Conservation (phyloP, 2,888 invertebrate species). For the Myopa tessellatipennis region DNA sequence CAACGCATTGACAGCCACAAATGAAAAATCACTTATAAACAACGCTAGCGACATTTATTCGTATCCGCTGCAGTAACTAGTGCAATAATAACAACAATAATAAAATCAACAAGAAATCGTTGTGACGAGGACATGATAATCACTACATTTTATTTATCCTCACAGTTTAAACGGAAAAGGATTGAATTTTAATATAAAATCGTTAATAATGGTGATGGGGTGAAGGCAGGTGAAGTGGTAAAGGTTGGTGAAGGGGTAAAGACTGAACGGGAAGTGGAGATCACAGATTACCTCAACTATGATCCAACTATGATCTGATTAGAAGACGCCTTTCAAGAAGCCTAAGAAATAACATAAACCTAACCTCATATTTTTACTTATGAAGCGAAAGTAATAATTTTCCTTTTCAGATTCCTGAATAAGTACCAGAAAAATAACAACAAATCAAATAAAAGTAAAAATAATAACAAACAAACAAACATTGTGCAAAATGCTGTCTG, state of each 20-base stretch:
- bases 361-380: too few species aligned
- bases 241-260: not conserved
- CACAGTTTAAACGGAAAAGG: not conserved
- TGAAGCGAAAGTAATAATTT: too few species aligned
- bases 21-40: slow-evolving; percentile 37
- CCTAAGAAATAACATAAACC: too few species aligned
- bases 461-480: too few species aligned
- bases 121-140: not conserved
- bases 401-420: too few species aligned
- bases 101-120: not conserved
- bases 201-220: not conserved
- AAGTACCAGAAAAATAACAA: too few species aligned
- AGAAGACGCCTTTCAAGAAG: too few species aligned
- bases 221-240: not conserved
- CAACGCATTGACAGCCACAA: slow-evolving; percentile 31
- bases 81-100: not conserved
- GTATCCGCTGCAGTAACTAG: slow-evolving; percentile 15
- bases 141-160: not conserved
- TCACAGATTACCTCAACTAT: too few species aligned
- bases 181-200: not conserved
- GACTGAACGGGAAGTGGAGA: too few species aligned
- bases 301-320: too few species aligned
- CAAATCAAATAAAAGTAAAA: too few species aligned
- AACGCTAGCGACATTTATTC: slow-evolving; percentile 9
- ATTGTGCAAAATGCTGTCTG: too few species aligned